Percentiles rank a stretch among this genome's conserved stretches.
Conservation (phyloP, 1,140 invertebrate genomes). For the Battus philenor region DNA sequence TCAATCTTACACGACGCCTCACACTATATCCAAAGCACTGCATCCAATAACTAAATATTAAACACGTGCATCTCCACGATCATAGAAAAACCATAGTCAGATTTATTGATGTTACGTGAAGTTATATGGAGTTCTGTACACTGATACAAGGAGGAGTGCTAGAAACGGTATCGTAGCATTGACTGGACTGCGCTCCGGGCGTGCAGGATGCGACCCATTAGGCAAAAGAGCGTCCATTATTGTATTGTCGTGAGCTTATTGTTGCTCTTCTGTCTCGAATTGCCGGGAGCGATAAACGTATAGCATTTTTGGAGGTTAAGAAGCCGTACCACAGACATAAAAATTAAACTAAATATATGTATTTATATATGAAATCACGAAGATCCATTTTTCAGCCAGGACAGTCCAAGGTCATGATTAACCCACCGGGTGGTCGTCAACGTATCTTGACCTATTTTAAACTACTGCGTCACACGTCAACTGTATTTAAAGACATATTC, state of each 20-base stretch:
- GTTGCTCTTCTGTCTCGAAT: conserved; percentile 55
- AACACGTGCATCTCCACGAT: no score
- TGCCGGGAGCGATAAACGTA: conserved; percentile 41
- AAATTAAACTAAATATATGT: no score
- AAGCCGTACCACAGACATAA: no score
- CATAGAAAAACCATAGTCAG: no score
- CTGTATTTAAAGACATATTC: no score
- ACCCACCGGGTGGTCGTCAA: no score
- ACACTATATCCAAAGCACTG: conserved; percentile 53
- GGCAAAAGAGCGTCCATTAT: conserved; percentile 66
- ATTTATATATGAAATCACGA: no score
- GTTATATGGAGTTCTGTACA: conserved; percentile 37
- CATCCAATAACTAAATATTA: conserved; percentile 43
- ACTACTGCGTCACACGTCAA: no score
- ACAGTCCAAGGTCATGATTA: no score
- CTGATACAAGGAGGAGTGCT: conserved; percentile 39
- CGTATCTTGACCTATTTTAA: no score
- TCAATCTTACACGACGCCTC: conserved; percentile 24
- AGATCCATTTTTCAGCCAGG: no score
- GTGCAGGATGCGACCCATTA: conserved; percentile 67
- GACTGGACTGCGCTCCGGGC: conserved; percentile 56
- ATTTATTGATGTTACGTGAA: conserved; percentile 40
- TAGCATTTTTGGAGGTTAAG: conserved; percentile 22
- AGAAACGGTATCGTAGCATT: conserved; percentile 55
- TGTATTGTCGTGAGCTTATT: conserved; percentile 70